phyloP scores from a whole-genome alignment of 2,797 vertebrate genomes.

The Halcyon chelicuti region DNA sequence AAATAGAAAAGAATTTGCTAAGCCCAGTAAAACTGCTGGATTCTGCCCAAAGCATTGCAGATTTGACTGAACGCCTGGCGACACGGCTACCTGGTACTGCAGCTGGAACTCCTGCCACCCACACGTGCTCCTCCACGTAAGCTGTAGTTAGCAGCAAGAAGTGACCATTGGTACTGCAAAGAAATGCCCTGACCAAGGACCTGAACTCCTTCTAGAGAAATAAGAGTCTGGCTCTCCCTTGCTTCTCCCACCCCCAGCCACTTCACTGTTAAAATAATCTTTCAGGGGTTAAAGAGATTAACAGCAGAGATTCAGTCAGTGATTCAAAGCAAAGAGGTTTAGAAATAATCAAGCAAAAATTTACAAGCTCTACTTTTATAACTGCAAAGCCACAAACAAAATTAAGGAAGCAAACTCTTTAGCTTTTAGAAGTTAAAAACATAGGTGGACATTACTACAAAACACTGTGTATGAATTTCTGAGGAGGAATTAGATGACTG shows the following conservation, averaged over 20 bases:
- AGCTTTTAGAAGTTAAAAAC: not conserved
- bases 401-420: not conserved
- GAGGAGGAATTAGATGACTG: not conserved
- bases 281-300: slow-evolving; percentile 47
- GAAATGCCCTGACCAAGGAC: not conserved
- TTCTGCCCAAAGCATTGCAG: not conserved
- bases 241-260: not conserved
- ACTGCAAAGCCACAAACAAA: not conserved
- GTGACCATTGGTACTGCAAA: not conserved
- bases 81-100: not conserved
- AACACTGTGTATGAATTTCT: not conserved
- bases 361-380: not conserved
- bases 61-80: not conserved
- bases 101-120: not conserved
- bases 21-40: not conserved
- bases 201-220: not conserved
- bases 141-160: not conserved
- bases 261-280: slow-evolving; percentile 40
- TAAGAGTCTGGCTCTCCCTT: not conserved
- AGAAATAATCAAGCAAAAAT: slow-evolving; percentile 1
- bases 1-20: not conserved
- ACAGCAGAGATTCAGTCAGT: slow-evolving; percentile 31
- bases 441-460: not conserved
- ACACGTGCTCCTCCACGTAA: rapidly evolving
- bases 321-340: slow-evolving; percentile 25